These are phyloP conservation scores for Oscheius sp. DNA, from an alignment of 2,888 invertebrate genomes.

Conservation along the genomic window DNA sequence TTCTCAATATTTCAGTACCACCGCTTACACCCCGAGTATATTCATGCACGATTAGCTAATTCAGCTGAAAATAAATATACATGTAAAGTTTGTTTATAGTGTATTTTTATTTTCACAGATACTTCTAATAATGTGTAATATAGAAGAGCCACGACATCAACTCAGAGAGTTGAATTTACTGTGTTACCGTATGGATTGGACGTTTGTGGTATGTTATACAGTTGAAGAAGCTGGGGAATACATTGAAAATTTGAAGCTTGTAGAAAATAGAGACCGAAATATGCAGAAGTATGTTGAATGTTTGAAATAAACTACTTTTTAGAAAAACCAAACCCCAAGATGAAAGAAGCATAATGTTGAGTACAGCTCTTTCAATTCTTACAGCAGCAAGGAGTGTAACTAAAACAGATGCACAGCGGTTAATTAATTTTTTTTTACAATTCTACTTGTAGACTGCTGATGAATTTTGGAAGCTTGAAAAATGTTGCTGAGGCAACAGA, in stretches of 20 bases:
- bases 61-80: conserved; percentile 49
- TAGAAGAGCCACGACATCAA: conserved; percentile 62
- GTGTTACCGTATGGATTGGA: conserved; percentile 63
- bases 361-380: conserved; percentile 61
- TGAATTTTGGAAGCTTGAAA: conserved; percentile 58
- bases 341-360: conserved; percentile 41
- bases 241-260: conserved; percentile 64
- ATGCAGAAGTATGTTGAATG: conserved; percentile 11
- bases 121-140: conserved; percentile 60
- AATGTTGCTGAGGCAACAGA: conserved; percentile 54
- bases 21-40: conserved; percentile 66
- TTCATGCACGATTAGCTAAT: conserved; percentile 62
- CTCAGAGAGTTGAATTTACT: conserved; percentile 67
- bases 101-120: conserved; percentile 42
- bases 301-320: background rate
- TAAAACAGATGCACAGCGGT: conserved; percentile 64
- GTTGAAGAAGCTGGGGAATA: conserved; percentile 70
- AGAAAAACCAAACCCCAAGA: conserved; percentile 21
- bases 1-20: conserved; percentile 54
- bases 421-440: background rate
- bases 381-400: conserved; percentile 61
- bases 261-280: conserved; percentile 19
- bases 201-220: conserved; percentile 65
- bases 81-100: conserved; percentile 35
- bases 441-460: conserved; percentile 52